Conservation (phyloP, 1,140 invertebrate species). For the Drosophila nannoptera region DNA sequence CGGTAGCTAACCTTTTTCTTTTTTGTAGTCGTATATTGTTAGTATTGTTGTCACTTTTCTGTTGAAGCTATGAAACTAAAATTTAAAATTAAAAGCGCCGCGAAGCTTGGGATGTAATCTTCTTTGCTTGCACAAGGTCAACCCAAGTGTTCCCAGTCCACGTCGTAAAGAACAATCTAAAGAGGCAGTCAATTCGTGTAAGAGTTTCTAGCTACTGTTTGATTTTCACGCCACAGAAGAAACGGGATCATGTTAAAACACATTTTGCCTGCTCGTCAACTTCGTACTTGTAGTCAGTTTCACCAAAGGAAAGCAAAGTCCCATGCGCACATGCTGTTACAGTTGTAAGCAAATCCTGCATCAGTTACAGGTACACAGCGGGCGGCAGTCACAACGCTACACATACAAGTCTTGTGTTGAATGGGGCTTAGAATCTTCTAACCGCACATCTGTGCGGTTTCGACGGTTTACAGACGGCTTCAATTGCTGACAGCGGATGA, state of each 20-base stretch:
- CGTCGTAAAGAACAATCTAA: constrained; percentile 30
- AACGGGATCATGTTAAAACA: constrained; percentile 76
- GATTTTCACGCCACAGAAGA: constrained; percentile 57
- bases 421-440: too few relatives aligned
- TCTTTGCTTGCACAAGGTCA: constrained; percentile 45
- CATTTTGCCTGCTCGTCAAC: constrained; percentile 61
- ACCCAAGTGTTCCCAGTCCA: constrained; percentile 1
- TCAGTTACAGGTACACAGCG: constrained; percentile 70
- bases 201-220: constrained; percentile 56
- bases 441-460: background rate
- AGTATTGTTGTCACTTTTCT: constrained; percentile 44
- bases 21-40: constrained; percentile 17
- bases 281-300: constrained; percentile 27
- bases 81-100: constrained; percentile 66
- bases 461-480: constrained; percentile 50
- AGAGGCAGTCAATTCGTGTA: constrained; percentile 43
- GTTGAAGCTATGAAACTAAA: constrained; percentile 65
- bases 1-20: constrained; percentile 73
- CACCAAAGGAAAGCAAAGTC: constrained; percentile 19
- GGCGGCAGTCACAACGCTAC: constrained; percentile 75
- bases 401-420: constrained; percentile 61
- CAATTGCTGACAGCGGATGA: constrained; percentile 77
- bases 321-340: constrained; percentile 1
- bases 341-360: background rate
- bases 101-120: constrained; percentile 62